These are phyloP conservation scores for Megatriorchis doriae DNA, from an alignment of 2,113 vertebrate genomes.

Conservation along the genomic window DNA sequence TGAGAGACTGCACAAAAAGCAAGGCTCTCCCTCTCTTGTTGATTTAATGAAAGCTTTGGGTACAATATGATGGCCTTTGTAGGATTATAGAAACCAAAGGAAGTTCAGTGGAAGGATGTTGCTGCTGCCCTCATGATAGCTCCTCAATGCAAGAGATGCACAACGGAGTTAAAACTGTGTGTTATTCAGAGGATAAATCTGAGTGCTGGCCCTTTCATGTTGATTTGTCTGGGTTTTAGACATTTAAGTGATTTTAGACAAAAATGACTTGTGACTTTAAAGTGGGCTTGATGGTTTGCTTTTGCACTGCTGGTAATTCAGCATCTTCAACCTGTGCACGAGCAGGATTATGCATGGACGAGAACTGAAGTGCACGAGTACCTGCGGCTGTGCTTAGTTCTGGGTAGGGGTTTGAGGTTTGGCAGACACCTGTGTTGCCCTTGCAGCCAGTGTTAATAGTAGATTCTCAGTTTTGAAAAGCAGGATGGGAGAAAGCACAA, in stretches of 20 bases:
- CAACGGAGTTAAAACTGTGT: accelerated
- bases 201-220: not conserved
- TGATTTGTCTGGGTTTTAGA: not conserved
- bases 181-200: not conserved
- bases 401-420: not conserved
- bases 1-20: not conserved
- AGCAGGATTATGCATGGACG: too few species aligned
- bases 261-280: not conserved
- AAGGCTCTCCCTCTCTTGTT: not conserved
- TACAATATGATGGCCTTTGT: not conserved
- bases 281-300: not conserved
- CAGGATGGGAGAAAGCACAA: not conserved
- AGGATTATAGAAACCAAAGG: not conserved
- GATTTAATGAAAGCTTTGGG: not conserved
- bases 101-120: not conserved
- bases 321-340: not conserved
- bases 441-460: not conserved
- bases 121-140: not conserved
- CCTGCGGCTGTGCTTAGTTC: not conserved
- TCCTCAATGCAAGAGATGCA: not conserved
- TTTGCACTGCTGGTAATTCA: not conserved
- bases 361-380: not conserved
- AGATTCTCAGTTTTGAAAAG: not conserved
- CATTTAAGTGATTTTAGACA: not conserved
- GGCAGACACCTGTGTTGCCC: not conserved